These are phyloP conservation scores for Poicephalus meyeri DNA, from an alignment of 2,113 vertebrate genomes.

Conservation along the genomic window DNA sequence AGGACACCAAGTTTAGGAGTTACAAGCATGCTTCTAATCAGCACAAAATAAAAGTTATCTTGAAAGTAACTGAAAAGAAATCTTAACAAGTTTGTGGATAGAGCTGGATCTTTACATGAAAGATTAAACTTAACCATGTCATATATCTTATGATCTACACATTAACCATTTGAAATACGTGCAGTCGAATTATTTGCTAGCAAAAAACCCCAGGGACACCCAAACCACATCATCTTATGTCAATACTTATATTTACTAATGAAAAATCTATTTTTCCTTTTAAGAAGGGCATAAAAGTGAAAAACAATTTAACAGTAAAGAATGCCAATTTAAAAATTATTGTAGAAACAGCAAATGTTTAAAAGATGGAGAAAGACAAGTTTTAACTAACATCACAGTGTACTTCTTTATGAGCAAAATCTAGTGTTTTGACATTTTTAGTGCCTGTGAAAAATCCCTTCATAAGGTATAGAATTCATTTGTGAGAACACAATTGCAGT, in stretches of 20 bases:
- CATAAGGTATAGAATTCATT: neutral
- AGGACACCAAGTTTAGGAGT: neutral
- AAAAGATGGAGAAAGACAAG: neutral
- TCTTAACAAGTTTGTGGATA: neutral
- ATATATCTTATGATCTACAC: neutral
- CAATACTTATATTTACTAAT: neutral
- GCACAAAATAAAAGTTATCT: neutral
- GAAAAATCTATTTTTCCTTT: neutral
- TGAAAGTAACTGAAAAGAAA: neutral
- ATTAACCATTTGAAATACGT: neutral
- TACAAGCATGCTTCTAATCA: neutral
- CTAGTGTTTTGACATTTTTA: neutral
- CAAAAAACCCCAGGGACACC: neutral
- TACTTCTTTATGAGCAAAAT: neutral
- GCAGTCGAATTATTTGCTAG: neutral
- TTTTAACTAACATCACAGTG: neutral
- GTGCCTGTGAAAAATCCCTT: neutral
- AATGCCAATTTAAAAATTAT: neutral
- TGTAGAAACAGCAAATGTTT: neutral
- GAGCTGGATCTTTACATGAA: neutral
- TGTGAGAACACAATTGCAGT: neutral
- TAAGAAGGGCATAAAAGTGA: neutral
- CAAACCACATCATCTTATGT: neutral
- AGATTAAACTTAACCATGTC: neutral
- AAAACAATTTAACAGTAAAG: neutral